A percentile compares a stretch with the other conserved stretches of the same genome.
These are phyloP conservation scores for Semaprochilodus insignis DNA, from an alignment of 2,797 vertebrate genomes.

Conservation along the genomic window DNA sequence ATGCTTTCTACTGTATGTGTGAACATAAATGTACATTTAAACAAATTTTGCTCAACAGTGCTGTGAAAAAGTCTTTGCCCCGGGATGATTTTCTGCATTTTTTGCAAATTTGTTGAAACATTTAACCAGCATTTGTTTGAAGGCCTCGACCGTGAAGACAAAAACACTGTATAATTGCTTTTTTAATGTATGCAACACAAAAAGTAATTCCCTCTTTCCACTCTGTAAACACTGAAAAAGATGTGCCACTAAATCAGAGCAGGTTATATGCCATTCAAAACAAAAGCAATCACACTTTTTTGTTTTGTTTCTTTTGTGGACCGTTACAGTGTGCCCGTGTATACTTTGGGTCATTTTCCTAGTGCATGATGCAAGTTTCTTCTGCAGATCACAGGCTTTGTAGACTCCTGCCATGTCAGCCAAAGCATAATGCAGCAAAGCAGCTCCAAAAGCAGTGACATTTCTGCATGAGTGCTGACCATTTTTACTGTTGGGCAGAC, in stretches of 20 bases:
- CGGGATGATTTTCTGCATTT: constrained; percentile 39
- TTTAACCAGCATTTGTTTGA: not conserved
- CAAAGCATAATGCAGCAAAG: not conserved
- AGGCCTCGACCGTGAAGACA: not conserved
- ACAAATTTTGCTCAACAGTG: constrained; percentile 17
- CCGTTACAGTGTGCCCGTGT: not conserved
- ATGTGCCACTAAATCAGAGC: not conserved
- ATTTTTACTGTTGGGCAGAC: not conserved
- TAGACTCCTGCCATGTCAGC: not conserved
- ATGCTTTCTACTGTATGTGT: constrained; percentile 58
- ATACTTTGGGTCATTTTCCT: not conserved
- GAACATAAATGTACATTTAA: constrained; percentile 42
- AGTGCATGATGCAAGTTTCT: not conserved
- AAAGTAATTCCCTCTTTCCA: not conserved
- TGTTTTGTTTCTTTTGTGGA: constrained; percentile 1
- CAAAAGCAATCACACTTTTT: not conserved
- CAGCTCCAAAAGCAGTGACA: not conserved
- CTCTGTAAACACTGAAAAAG: not conserved
- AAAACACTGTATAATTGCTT: not conserved
- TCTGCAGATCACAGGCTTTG: not conserved
- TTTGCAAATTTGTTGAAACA: not conserved
- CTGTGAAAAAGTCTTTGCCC: constrained; percentile 38
- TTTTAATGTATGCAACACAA: not conserved
- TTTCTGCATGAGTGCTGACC: not conserved
- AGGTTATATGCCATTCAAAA: not conserved